These are phyloP conservation scores for Dyspetes luteomarginatus DNA, from an alignment of 2,888 invertebrate species.

Conservation along the genomic window DNA sequence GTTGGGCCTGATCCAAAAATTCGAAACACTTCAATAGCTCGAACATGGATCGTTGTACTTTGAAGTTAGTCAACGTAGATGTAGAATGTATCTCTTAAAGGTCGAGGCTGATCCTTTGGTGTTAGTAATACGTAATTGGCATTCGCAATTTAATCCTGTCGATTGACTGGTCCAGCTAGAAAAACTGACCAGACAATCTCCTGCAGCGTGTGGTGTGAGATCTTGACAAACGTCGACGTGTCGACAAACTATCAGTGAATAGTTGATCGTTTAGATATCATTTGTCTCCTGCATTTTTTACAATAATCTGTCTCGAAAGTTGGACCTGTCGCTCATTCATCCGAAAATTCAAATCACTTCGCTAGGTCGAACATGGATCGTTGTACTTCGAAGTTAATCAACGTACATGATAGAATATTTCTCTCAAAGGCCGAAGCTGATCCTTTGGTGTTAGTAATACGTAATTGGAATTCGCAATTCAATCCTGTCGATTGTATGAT, in stretches of 20 bases:
- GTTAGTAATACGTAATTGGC: slow-evolving; percentile 7
- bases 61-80: slow-evolving; percentile 17
- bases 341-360: slow-evolving; percentile 14
- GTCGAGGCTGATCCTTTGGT: background rate
- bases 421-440: background rate
- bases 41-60: slow-evolving; percentile 1
- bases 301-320: background rate
- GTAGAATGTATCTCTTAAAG: slow-evolving; percentile 2
- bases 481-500: slow-evolving; percentile 62
- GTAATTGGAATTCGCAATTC: slow-evolving; percentile 17
- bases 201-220: slow-evolving; percentile 9
- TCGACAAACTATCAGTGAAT: too few species aligned
- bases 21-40: slow-evolving; percentile 3
- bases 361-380: slow-evolving; percentile 5
- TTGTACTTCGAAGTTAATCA: slow-evolving; percentile 15
- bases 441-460: background rate
- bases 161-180: slow-evolving; percentile 32
- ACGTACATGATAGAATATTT: background rate
- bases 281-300: slow-evolving; percentile 1
- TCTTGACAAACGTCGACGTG: slow-evolving; percentile 34
- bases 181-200: slow-evolving; percentile 14
- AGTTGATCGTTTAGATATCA: background rate
- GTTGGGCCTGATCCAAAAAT: slow-evolving; percentile 5
- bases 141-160: slow-evolving; percentile 38
- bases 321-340: background rate